Evolutionary conservation across 2,888 invertebrate species (phyloP).

Genomic region (Allolobophora icterica): DNA sequence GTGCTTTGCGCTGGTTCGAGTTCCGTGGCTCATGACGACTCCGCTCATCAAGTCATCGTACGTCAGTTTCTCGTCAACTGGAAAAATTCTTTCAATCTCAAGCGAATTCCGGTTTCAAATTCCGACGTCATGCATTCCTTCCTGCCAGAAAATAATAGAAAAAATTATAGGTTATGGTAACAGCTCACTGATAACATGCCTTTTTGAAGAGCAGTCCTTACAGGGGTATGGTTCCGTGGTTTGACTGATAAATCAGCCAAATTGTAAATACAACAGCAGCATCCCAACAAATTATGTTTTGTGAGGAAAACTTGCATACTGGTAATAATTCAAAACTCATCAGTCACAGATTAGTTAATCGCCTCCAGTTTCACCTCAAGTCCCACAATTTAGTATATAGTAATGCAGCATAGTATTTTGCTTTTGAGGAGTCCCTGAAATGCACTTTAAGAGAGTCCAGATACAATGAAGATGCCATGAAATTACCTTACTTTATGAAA

Average conservation of each 20-base stretch:
- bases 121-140: slow-evolving; percentile 7
- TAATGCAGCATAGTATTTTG: no score
- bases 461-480: neutral
- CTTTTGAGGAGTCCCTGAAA: neutral
- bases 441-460: no score
- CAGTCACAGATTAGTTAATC: neutral
- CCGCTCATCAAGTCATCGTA: slow-evolving; percentile 24
- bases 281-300: neutral
- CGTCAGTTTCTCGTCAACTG: neutral
- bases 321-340: neutral
- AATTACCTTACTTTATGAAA: neutral
- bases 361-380: neutral
- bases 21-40: neutral
- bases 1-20: neutral
- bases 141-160: neutral
- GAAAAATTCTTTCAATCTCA: neutral
- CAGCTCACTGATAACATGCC: no score
- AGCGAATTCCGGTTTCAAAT: neutral
- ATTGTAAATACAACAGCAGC: neutral
- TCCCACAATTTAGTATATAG: neutral
- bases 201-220: neutral
- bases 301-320: no score
- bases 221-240: neutral
- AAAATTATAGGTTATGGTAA: neutral
- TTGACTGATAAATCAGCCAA: neutral